Evolutionary conservation across 37 sponge, comb jelly and placozoan genomes (phyloP), one percentile per base, ranked within the genome.

Genomic region (Axinella damicornis): DNA sequence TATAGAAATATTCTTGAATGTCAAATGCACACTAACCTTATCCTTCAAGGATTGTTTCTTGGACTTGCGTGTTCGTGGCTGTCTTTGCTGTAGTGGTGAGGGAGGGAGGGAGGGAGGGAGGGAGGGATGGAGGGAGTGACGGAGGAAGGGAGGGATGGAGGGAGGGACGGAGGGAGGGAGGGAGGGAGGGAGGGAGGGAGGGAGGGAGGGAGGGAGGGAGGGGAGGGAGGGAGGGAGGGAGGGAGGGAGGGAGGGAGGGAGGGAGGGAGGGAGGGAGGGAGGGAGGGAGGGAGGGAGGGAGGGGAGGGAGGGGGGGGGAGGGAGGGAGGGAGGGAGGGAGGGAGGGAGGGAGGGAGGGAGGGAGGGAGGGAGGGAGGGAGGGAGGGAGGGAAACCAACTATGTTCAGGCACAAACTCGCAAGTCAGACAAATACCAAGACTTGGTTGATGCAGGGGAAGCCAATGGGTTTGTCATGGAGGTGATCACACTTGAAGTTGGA

Each of bases 21-120:
- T n/a, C n/a, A n/a, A n/a, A n/a, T n/a, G n/a, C 20, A 1, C 65
- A 65, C 28, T n/a, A 1, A 32, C 40, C 18, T 71, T 69, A 11
- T 71, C 82, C 33, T 59, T 40, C 1, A 1, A 27, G 27, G 62
- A 19, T 33, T 40, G 82, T 32, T 71, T 30, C 41, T 70, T 31
- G 20, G 71, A 82, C 56, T 46, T 82, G n/a, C 73, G 40, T 19
- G 82, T 67, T 40, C 46, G 71, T 17, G 69, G 15, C 37, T 71
- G 72, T 39, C 37, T 71, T 38, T 38, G 41, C 72, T 71, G 53
- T 5, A 22, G n/a, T 20, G 1, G 52, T 5, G 22, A 22, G 72
- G 22, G 36, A 5, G n/a, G 62, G 13, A 14, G 62, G 27, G 67
- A 17, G 33, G 27, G 67, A n/a, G 67, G 24, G 27, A 12, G 64